These are phyloP conservation scores for Plebejus argus DNA, from an alignment of 2,888 invertebrate genomes.

Conservation along the genomic window DNA sequence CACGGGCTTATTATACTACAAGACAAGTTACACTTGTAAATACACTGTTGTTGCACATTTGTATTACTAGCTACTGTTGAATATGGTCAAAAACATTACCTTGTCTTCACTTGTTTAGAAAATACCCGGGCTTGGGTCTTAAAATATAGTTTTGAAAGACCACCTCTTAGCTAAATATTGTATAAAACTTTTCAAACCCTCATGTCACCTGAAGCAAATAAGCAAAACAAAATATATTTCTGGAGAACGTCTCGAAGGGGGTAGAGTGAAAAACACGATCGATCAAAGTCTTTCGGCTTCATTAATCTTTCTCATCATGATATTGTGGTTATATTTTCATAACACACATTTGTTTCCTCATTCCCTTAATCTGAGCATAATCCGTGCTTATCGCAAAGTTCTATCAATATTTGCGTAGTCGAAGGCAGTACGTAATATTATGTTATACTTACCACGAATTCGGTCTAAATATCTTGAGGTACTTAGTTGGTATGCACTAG, in stretches of 20 bases:
- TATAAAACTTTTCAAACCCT: background rate
- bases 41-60: too few species aligned
- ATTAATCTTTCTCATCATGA: constrained; percentile 76
- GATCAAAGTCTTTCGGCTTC: constrained; percentile 75
- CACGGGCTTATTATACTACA: too few species aligned
- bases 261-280: constrained; percentile 61
- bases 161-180: background rate
- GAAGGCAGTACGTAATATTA: background rate
- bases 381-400: constrained; percentile 30
- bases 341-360: constrained; percentile 63
- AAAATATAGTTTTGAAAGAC: background rate
- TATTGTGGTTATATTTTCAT: constrained; percentile 57
- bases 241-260: constrained; percentile 31
- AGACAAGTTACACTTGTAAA: too few species aligned
- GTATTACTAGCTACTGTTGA: too few species aligned
- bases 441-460: background rate
- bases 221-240: constrained; percentile 34
- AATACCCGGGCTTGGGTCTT: too few species aligned
- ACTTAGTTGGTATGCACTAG: too few species aligned
- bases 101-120: too few species aligned
- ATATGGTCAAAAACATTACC: too few species aligned
- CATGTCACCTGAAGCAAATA: constrained; percentile 22
- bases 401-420: background rate
- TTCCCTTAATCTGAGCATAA: constrained; percentile 51
- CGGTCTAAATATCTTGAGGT: background rate